Percentiles rank a stretch among this genome's conserved stretches.
Conservation (phyloP, 2,888 invertebrate genomes). For the Endotricha flammealis region DNA sequence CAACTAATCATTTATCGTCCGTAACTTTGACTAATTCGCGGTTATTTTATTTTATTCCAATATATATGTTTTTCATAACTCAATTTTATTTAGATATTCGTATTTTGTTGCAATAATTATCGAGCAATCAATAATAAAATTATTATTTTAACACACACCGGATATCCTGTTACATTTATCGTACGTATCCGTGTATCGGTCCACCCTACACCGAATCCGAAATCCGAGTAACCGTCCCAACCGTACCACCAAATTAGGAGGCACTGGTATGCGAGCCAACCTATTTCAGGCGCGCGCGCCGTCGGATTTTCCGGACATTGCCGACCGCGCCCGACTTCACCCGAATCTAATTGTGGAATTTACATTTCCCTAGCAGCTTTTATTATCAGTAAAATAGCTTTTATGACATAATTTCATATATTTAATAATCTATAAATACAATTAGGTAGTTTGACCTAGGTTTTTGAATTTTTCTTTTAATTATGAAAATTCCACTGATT, state of each 20-base stretch:
- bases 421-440: not conserved
- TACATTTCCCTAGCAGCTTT: constrained; percentile 40
- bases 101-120: no score
- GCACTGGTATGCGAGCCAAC: constrained; percentile 47
- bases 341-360: constrained; percentile 61
- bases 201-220: constrained; percentile 34
- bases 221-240: constrained; percentile 55
- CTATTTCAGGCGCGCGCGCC: constrained; percentile 71
- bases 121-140: no score
- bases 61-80: no score
- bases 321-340: constrained; percentile 48
- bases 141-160: no score
- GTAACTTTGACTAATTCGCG: no score
- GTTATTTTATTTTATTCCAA: no score
- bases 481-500: not conserved
- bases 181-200: constrained; percentile 22
- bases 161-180: constrained; percentile 15
- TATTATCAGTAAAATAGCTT: constrained; percentile 36
- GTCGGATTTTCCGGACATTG: constrained; percentile 34
- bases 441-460: no score
- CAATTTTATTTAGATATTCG: no score
- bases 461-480: no score
- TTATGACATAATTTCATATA: constrained; percentile 18
- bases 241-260: constrained; percentile 80
- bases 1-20: no score